Percentiles rank a stretch among this genome's conserved stretches.
phyloP scores from a whole-genome alignment of 2,113 vertebrate genomes.

The Cyphomyrus discorhynchus region DNA sequence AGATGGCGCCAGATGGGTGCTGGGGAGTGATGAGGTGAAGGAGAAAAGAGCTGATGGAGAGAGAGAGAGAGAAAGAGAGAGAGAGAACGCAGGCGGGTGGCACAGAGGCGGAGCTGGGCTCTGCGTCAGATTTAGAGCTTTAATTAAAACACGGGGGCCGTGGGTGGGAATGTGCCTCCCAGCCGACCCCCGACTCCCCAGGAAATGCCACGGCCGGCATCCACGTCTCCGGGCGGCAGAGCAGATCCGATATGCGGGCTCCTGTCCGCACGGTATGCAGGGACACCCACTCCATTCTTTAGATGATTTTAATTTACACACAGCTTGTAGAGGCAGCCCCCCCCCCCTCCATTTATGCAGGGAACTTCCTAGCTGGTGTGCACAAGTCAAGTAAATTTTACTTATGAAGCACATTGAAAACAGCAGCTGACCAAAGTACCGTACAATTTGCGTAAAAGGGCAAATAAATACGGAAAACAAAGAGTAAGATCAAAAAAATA shows the following conservation, averaged over 20 bases:
- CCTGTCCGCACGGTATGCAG: constrained; percentile 44
- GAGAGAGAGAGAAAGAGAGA: constrained; percentile 25
- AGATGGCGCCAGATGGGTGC: background rate
- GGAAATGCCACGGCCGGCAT: constrained; percentile 63
- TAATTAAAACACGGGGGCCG: constrained; percentile 57
- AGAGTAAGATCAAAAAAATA: background rate
- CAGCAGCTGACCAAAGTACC: background rate
- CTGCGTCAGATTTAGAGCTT: constrained; percentile 38
- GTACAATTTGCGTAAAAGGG: background rate
- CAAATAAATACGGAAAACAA: background rate
- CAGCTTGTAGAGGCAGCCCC: background rate
- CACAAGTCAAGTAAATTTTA: background rate
- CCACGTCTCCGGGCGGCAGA: constrained; percentile 60
- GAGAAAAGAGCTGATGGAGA: background rate
- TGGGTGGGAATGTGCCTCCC: constrained; percentile 66
- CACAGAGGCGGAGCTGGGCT: background rate
- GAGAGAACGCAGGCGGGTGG: constrained; percentile 20
- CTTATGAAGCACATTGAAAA: background rate
- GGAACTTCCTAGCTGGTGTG: background rate
- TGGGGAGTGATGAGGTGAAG: background rate
- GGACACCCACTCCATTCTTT: background rate
- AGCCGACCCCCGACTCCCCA: constrained; percentile 57
- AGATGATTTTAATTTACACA: background rate
- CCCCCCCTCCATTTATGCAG: background rate
- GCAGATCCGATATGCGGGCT: constrained; percentile 66